Evolutionary conservation across 1,140 invertebrate species (phyloP), one percentile per base, ranked within the genome.

Genomic region (Sitophilus oryzae): DNA sequence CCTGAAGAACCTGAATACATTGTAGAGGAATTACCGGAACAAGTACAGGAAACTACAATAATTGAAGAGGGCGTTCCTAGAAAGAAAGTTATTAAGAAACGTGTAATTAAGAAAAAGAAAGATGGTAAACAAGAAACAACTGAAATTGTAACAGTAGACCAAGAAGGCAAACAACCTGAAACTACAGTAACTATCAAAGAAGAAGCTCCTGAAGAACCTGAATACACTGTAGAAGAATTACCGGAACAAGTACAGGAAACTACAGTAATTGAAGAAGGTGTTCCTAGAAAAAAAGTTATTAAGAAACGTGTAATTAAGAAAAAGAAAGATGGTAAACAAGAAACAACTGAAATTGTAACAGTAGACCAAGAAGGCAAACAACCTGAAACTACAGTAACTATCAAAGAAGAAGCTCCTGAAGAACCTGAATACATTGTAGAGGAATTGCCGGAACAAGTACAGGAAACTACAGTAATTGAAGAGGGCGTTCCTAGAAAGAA

Each of bases 111-210:
- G 58, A 66, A 64, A 66, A 51, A 49, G 16, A 63, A 50, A 35
- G 70, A 66, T 16, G 50, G 60, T 19, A 66, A 65, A 50, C 58
- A 62, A 43, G 61, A 64, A 46, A 59, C 64, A 3, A 66, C 60
- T 0, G 59, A 72, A 63, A 67, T 72, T 52, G 63, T 67, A 0
- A 69, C 61, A 1, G 60, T 69, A 0, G 65, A 71, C 48, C 68
- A 72, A 58, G 59, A 65, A 46, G 65, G 64, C 10, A 68, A 73
- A 51, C 40, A 58, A 41, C 69, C 70, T 5, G 53, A 56, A 50
- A 63, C 48, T 18, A 63, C 42, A 14, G 62, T 75, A 42, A 73
- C 71, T 0, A 58, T 73, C 0, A 69, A 75, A 55, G 59, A 66
- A 22, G 56, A 25, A 6, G 11, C 11, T 8, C 10, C 30, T 1